These are phyloP conservation scores for Lophura nycthemera DNA, from an alignment of 2,113 vertebrate species.

Conservation along the genomic window DNA sequence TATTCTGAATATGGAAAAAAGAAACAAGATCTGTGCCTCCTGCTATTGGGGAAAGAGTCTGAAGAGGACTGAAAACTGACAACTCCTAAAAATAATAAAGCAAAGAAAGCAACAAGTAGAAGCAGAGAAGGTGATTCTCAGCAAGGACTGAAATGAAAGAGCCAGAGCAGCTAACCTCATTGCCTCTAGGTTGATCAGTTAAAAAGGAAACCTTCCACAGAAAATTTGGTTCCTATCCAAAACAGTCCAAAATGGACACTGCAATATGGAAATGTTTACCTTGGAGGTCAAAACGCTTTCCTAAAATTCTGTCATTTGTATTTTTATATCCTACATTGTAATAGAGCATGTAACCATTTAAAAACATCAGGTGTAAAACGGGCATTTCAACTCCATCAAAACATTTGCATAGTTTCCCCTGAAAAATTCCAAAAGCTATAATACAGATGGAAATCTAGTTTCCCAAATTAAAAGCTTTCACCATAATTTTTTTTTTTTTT, in stretches of 20 bases:
- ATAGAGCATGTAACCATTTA: background rate
- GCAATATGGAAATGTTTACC: background rate
- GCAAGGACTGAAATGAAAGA: background rate
- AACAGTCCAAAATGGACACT: background rate
- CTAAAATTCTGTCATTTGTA: background rate
- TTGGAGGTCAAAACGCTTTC: background rate
- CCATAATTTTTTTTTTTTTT: background rate
- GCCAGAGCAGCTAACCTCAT: background rate
- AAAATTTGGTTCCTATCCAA: background rate
- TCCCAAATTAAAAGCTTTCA: background rate
- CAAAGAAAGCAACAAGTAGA: background rate
- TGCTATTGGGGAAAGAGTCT: background rate
- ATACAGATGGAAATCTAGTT: background rate
- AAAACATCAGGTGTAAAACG: background rate
- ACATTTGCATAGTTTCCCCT: background rate
- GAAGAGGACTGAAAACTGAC: slow-evolving; percentile 24
- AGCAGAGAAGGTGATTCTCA: background rate
- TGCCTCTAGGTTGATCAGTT: background rate
- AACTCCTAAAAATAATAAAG: slow-evolving; percentile 6
- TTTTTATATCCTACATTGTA: background rate
- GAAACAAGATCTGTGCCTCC: slow-evolving; percentile 56
- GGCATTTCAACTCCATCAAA: background rate
- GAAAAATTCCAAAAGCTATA: background rate
- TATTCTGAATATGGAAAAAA: slow-evolving; percentile 62
- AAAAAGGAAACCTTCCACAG: background rate